Percentiles rank a stretch among this genome's conserved stretches.
phyloP scores from a whole-genome alignment of 2,797 vertebrate genomes.

The Linurgus olivaceus region DNA sequence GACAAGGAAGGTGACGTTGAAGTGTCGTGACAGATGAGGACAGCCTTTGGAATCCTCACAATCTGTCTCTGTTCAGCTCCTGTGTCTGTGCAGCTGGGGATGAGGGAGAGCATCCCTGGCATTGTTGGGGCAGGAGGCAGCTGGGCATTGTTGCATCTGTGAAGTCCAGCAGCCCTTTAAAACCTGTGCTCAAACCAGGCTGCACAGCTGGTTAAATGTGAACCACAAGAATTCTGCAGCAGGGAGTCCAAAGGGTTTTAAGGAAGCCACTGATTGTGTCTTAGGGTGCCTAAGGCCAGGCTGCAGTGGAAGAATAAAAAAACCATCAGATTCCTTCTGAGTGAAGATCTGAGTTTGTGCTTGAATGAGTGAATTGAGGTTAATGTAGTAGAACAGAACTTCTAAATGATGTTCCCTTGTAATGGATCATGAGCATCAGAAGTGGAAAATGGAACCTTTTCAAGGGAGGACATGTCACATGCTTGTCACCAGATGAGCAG shows the following conservation, averaged over 20 bases:
- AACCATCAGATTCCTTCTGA: neutral
- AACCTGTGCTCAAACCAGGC: neutral
- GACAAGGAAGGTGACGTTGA: neutral
- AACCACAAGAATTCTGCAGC: neutral
- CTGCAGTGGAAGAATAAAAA: neutral
- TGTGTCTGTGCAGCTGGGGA: conserved; percentile 8
- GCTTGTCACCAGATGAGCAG: neutral
- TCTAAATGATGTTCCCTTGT: neutral
- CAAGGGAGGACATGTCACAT: neutral
- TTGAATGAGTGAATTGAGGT: neutral
- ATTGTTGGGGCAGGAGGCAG: neutral
- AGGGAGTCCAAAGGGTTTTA: neutral
- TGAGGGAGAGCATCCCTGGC: neutral
- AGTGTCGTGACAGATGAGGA: neutral
- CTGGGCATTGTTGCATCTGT: neutral
- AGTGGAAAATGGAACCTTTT: neutral
- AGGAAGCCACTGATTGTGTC: neutral
- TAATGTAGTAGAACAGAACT: conserved; percentile 9
- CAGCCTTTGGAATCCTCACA: neutral
- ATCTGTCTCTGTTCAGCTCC: neutral
- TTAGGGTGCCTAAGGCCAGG: neutral
- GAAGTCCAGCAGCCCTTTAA: neutral
- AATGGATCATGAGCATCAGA: neutral
- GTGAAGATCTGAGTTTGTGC: neutral
- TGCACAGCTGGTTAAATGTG: neutral